These are phyloP conservation scores for Cercopithecus hamlyni DNA, from an alignment of 2,797 vertebrate genomes.

Conservation along the genomic window DNA sequence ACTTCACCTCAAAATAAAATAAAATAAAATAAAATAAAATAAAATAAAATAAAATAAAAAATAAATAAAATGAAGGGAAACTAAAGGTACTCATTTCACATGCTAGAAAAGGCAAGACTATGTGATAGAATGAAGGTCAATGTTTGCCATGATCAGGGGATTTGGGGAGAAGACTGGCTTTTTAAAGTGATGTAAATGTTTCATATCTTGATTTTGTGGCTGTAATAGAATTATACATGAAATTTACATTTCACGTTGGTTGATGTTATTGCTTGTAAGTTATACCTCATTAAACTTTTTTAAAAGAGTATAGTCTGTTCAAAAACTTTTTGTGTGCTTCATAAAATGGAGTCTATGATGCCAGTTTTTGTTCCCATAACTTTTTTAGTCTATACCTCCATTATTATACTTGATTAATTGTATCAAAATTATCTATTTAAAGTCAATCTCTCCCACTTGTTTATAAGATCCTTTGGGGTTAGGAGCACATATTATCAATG, in stretches of 20 bases:
- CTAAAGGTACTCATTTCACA: neutral
- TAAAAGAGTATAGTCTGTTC: neutral
- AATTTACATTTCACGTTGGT: neutral
- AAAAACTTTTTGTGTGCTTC: neutral
- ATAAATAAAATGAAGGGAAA: neutral
- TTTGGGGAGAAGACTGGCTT: neutral
- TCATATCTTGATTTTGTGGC: neutral
- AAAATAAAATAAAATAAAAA: too few relatives aligned
- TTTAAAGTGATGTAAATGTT: neutral
- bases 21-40: too few relatives aligned
- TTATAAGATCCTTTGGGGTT: neutral
- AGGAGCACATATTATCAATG: neutral
- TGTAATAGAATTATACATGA: neutral
- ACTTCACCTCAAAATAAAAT: too few relatives aligned
- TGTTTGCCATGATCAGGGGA: neutral
- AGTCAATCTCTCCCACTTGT: neutral
- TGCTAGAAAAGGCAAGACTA: neutral
- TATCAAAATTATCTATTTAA: neutral
- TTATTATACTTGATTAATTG: neutral
- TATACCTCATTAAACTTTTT: neutral
- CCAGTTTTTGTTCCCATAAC: neutral
- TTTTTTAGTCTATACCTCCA: neutral
- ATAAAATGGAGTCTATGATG: neutral
- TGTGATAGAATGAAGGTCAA: neutral
- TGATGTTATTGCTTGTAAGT: constrained; percentile 8